Base-by-base conservation (phyloP, 2,888 invertebrate genomes). In the Drosophila buzzatii region DNA sequence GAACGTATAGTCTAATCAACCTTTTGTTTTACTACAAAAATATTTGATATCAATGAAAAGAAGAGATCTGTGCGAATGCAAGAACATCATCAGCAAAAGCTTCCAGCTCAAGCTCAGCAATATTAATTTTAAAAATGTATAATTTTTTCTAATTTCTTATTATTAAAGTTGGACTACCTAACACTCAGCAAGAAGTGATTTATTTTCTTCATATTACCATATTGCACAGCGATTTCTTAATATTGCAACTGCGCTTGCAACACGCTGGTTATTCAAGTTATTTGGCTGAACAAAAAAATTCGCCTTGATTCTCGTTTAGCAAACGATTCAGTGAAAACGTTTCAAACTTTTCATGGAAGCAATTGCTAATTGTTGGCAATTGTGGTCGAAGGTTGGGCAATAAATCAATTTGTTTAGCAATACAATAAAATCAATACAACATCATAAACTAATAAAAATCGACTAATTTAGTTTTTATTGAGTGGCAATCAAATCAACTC, bases 281-380 rank as follows among this genome's bases (percentile, higher is more conserved):
- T 47, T 37, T 20, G 37, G 6, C 3, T 9, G 27, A 20, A 42
- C n/a, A n/a, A 37, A 20, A 42, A n/a, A 37, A 20, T 12, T 60
- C 3, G 61, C 16, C 42, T 35, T 10, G 14, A 47, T 53, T 60
- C 23, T 31, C 18, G 35, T 23, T 47, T 67, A 18, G 3, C 18
- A 16, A 44, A 41, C 14, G 33, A 0, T 64, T 62, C 31, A 31
- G 16, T 33, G 33, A 51, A 51, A 51, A 18, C 4, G 4, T 59
- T 81, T 62, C 52, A 12, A 1, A 62, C 56, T 76, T 76, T 53
- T 62, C 49, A 27, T 44, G 27, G 9, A 52, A 62, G 59, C 81
- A 62, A 10, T 49, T 8, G 31, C 20, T 59, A 72, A 77, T 85
- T 73, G 57, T 79, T 68, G 59, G 70, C 60, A 77, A 85, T 85